These are phyloP conservation scores for Panagrolaimus sp. DNA, from an alignment of 1,140 invertebrate genomes.

Conservation along the genomic window DNA sequence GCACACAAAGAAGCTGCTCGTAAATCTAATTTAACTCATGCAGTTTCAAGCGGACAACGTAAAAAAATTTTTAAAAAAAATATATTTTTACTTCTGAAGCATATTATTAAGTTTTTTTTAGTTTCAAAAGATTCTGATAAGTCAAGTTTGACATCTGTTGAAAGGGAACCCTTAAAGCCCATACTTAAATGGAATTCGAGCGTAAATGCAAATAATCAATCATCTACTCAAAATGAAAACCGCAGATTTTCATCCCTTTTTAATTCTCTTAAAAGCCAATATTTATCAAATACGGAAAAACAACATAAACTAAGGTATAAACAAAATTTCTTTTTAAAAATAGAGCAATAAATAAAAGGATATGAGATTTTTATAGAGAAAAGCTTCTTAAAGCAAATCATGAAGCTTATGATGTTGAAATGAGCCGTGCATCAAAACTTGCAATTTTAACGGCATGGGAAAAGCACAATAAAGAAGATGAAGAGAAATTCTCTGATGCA, in stretches of 20 bases:
- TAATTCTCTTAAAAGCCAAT: constrained; percentile 53
- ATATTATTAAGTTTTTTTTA: neutral
- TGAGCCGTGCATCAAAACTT: constrained; percentile 42
- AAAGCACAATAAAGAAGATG: constrained; percentile 40
- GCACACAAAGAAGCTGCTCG: constrained; percentile 18
- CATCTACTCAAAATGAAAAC: constrained; percentile 19
- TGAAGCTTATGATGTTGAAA: constrained; percentile 52
- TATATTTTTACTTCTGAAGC: constrained; percentile 11
- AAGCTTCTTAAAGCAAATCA: constrained; percentile 49
- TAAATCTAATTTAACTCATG: constrained; percentile 17
- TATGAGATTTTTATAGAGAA: constrained; percentile 32
- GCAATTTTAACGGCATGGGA: constrained; percentile 55
- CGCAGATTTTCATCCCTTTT: constrained; percentile 47
- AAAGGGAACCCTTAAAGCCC: neutral
- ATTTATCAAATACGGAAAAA: constrained; percentile 45
- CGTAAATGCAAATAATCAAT: constrained; percentile 1
- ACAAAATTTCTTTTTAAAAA: neutral
- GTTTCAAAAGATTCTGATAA: constrained; percentile 17
- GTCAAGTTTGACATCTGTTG: constrained; percentile 6
- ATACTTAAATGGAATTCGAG: constrained; percentile 7
- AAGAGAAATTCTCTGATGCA: constrained; percentile 41
- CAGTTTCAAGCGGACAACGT: constrained; percentile 6
- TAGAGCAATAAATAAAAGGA: constrained; percentile 18
- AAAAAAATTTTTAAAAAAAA: neutral
- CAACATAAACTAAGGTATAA: constrained; percentile 49